Conservation (phyloP, 1,140 invertebrate genomes). For the Euura lappo region DNA sequence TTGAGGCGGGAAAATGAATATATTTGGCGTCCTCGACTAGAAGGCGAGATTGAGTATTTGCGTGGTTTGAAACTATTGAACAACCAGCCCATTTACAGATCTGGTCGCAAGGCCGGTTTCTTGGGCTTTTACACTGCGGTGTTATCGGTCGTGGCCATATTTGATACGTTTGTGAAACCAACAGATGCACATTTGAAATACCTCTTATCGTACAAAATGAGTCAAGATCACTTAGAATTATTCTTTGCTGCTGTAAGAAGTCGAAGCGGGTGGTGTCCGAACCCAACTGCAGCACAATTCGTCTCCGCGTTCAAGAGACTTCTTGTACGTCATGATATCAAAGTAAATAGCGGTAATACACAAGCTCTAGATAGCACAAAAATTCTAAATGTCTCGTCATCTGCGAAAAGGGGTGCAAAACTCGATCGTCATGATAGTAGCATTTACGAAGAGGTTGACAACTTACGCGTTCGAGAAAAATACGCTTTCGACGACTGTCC, state of each 20-base stretch:
- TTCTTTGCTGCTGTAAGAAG: constrained; percentile 39
- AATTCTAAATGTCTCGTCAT: neutral
- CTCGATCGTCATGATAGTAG: neutral
- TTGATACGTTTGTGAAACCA: constrained; percentile 26
- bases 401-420: neutral
- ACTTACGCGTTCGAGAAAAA: neutral
- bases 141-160: constrained; percentile 16
- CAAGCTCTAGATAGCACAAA: neutral
- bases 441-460: neutral
- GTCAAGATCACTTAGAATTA: constrained; percentile 41
- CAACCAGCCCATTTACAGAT: neutral
- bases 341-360: constrained; percentile 14
- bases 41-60: constrained; percentile 11
- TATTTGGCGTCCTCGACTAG: constrained; percentile 24
- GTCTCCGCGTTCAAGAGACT: constrained; percentile 29
- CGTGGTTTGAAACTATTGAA: neutral
- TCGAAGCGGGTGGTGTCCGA: constrained; percentile 30
- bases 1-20: constrained; percentile 27
- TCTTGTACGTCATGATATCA: constrained; percentile 30
- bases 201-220: constrained; percentile 40
- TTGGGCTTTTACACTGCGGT: neutral
- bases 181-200: constrained; percentile 27
- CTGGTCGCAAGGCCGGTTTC: neutral
- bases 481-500: no score
- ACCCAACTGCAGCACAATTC: constrained; percentile 34